Evolutionary conservation across 2,888 invertebrate genomes (phyloP).

Genomic region (Folsomia manolachei): DNA sequence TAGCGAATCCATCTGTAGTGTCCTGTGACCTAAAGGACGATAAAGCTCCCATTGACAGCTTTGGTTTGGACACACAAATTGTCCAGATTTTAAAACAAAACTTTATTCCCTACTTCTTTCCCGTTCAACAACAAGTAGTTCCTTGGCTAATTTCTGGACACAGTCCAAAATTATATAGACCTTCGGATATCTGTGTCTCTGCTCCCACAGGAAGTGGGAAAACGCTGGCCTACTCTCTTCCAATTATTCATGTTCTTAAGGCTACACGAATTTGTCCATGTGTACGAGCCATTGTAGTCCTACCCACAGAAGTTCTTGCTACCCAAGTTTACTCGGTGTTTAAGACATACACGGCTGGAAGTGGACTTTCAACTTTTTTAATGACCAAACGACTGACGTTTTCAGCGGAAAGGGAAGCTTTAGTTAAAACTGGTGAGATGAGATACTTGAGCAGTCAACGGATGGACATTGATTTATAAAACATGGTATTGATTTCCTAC

Average conservation of each 20-base stretch:
- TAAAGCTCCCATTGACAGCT: constrained; percentile 59
- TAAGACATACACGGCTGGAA: constrained; percentile 65
- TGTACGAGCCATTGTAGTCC: constrained; percentile 44
- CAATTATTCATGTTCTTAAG: constrained; percentile 55
- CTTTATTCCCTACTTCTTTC: constrained; percentile 75
- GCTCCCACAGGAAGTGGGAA: constrained; percentile 59
- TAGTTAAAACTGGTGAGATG: constrained; percentile 36
- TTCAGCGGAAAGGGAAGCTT: constrained; percentile 39
- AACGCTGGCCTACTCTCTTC: constrained; percentile 61
- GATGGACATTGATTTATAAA: neutral
- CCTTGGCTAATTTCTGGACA: constrained; percentile 68
- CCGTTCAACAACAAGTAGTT: constrained; percentile 76
- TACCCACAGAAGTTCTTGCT: constrained; percentile 49
- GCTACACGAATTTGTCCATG: constrained; percentile 31
- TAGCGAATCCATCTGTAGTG: constrained; percentile 74
- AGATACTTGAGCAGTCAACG: too few relatives aligned
- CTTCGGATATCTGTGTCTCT: constrained; percentile 82
- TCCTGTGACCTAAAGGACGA: constrained; percentile 67
- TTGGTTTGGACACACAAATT: constrained; percentile 65
- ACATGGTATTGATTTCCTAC: neutral
- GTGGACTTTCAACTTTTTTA: constrained; percentile 68
- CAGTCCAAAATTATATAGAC: constrained; percentile 65
- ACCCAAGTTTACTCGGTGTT: constrained; percentile 45
- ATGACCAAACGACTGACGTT: constrained; percentile 42
- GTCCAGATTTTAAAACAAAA: constrained; percentile 65